Evolutionary conservation across 1,140 invertebrate genomes (phyloP).

Genomic region (Drosophila serrata): DNA sequence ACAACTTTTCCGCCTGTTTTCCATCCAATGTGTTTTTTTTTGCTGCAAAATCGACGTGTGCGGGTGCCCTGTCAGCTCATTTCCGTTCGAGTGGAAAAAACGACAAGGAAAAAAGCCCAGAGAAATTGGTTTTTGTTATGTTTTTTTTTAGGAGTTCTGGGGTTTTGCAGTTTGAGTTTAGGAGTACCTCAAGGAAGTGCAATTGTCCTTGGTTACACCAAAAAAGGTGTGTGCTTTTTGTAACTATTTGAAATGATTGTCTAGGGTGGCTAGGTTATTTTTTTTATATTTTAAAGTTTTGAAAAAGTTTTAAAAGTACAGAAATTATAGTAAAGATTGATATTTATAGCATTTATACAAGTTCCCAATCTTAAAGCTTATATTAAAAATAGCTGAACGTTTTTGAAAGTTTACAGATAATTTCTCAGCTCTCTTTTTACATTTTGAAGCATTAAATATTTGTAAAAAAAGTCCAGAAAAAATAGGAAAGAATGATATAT

Average conservation of each 20-base stretch:
- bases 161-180: not conserved
- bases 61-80: conserved; percentile 74
- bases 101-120: conserved; percentile 47
- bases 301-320: too few relatives aligned
- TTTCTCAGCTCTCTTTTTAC: not conserved
- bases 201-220: conserved; percentile 33
- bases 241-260: not conserved
- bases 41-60: conserved; percentile 59
- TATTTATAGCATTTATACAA: too few relatives aligned
- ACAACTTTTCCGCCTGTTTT: conserved; percentile 26
- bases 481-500: too few relatives aligned
- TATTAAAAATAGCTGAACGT: not conserved
- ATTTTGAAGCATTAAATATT: too few relatives aligned
- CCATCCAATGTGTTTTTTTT: conserved; percentile 12
- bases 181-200: conserved; percentile 1
- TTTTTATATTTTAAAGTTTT: too few relatives aligned
- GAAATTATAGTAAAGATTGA: too few relatives aligned
- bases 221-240: not conserved
- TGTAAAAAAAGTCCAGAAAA: too few relatives aligned
- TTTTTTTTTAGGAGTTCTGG: conserved; percentile 11
- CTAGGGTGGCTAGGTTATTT: too few relatives aligned
- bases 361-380: too few relatives aligned
- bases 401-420: not conserved
- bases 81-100: conserved; percentile 77
- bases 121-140: conserved; percentile 39